Evolutionary conservation across 2,797 vertebrate genomes (phyloP).

Genomic region (Manis pentadactyla): DNA sequence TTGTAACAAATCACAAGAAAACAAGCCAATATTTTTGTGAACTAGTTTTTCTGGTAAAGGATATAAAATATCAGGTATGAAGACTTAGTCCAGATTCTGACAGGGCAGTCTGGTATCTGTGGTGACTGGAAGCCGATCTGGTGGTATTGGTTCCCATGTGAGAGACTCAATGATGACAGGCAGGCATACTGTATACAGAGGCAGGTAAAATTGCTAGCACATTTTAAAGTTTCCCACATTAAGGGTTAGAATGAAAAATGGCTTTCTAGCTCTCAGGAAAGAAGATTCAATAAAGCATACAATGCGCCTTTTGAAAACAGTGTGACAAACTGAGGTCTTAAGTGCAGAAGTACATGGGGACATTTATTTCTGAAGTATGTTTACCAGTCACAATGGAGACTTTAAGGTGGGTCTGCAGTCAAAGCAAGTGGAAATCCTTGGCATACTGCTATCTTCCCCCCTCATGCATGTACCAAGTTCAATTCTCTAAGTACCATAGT

Average conservation of each 20-base stretch:
- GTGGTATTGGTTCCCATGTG: no score
- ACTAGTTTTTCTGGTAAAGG: constrained; percentile 20
- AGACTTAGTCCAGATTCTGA: neutral
- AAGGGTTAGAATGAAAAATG: neutral
- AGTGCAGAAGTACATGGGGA: neutral
- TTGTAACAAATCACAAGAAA: neutral
- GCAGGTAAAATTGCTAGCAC: neutral
- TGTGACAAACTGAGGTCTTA: neutral
- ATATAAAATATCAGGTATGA: neutral
- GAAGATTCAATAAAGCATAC: neutral
- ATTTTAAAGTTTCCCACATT: neutral
- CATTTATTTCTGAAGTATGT: constrained; percentile 13
- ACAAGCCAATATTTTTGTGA: neutral
- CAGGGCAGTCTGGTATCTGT: neutral
- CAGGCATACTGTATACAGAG: neutral
- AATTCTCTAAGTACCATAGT: neutral
- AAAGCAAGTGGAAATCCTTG: neutral
- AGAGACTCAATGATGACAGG: neutral
- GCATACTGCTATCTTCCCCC: neutral
- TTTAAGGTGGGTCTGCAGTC: neutral
- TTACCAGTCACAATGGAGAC: neutral
- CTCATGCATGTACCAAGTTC: no score
- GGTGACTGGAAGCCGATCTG: neutral
- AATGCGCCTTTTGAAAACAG: constrained; percentile 1
- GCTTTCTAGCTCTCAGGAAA: neutral